phyloP scores from a whole-genome alignment of 2,888 invertebrate genomes.

The Trachelus stipa region DNA sequence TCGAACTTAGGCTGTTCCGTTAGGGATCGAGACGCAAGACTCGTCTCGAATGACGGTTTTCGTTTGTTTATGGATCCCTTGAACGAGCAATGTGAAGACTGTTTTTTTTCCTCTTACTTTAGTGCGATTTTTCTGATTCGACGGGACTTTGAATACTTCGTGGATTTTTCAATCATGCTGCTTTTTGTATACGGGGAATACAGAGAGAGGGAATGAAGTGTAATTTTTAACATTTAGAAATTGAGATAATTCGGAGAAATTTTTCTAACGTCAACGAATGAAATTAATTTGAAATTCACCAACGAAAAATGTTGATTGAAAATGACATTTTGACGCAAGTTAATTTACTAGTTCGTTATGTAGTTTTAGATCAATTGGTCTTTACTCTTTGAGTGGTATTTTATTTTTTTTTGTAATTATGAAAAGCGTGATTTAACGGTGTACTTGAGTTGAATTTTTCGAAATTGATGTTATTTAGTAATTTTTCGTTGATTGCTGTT shows the following conservation, averaged over 20 bases:
- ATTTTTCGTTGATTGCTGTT: not conserved
- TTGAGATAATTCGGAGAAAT: not conserved
- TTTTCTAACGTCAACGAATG: not conserved
- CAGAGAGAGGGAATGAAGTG: not conserved
- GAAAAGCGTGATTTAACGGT: not conserved
- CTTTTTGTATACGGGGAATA: not conserved
- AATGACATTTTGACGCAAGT: not conserved
- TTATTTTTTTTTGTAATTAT: not conserved
- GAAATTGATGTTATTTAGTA: not conserved
- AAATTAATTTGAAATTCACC: not conserved
- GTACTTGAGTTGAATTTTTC: not conserved
- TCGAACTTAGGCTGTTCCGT: slow-evolving; percentile 26
- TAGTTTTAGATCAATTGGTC: not conserved
- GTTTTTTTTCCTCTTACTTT: not conserved
- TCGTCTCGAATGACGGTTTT: slow-evolving; percentile 29
- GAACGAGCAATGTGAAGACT: not conserved
- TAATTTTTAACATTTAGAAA: not conserved
- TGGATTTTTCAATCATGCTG: not conserved
- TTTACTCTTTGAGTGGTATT: not conserved
- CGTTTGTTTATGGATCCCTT: not conserved
- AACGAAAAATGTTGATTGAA: not conserved
- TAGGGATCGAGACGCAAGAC: not conserved
- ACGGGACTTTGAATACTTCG: not conserved
- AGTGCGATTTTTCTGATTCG: not conserved
- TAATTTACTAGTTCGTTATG: not conserved